Conservation (phyloP, 1,140 invertebrate genomes). For the Schlechtendalia chinensis region DNA sequence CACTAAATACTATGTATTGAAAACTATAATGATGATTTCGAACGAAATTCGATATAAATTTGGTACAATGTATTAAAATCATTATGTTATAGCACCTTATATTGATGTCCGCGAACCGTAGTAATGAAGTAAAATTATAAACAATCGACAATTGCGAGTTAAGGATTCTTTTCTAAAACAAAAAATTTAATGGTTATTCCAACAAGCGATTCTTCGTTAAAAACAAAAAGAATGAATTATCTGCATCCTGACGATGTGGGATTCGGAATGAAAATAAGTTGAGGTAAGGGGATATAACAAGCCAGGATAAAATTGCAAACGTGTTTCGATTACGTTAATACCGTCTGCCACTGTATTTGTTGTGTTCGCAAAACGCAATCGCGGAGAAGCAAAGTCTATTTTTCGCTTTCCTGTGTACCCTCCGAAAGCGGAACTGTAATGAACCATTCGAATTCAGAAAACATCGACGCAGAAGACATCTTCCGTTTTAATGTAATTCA, state of each 20-base stretch:
- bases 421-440: neutral
- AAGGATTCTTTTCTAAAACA: too few species aligned
- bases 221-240: neutral
- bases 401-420: neutral
- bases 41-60: too few species aligned
- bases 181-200: too few species aligned
- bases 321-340: slow-evolving; percentile 48
- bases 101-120: too few species aligned
- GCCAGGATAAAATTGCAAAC: slow-evolving; percentile 47
- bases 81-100: too few species aligned
- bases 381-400: slow-evolving; percentile 14
- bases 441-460: slow-evolving; percentile 42
- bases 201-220: too few species aligned
- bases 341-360: neutral
- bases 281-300: neutral
- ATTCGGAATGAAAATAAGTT: neutral
- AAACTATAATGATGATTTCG: too few species aligned
- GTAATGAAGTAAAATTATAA: too few species aligned
- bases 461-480: slow-evolving; percentile 15
- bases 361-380: slow-evolving; percentile 1
- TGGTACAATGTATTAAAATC: too few species aligned
- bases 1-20: too few species aligned
- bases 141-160: too few species aligned
- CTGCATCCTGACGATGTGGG: neutral
- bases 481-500: slow-evolving; percentile 31